phyloP scores from a whole-genome alignment of 2,888 invertebrate species.

The Caenorhabditis sp. region DNA sequence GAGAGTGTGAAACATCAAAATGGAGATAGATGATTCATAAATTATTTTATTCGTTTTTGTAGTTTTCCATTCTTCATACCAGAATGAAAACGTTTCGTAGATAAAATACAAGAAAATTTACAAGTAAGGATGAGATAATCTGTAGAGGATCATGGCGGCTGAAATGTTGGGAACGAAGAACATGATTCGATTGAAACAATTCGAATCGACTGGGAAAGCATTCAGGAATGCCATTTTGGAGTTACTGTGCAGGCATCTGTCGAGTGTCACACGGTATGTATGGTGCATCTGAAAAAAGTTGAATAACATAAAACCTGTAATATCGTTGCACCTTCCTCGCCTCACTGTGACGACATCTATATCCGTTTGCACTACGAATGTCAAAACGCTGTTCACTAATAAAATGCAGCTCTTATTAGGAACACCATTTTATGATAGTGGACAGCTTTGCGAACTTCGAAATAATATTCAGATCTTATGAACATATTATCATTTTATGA shows the following conservation, averaged over 20 bases:
- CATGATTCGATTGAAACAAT: constrained; percentile 53
- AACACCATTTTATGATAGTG: no score
- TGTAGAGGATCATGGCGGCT: constrained; percentile 58
- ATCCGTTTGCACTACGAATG: no score
- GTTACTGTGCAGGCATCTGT: constrained; percentile 58
- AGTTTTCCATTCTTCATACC: constrained; percentile 41
- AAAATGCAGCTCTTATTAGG: no score
- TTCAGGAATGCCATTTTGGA: constrained; percentile 51
- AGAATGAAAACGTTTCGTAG: constrained; percentile 25
- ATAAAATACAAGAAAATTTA: constrained; percentile 25
- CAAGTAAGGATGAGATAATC: constrained; percentile 57
- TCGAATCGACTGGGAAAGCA: constrained; percentile 56
- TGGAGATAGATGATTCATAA: constrained; percentile 3
- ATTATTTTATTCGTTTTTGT: constrained; percentile 41
- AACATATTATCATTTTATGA: no score
- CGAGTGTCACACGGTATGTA: constrained; percentile 60
- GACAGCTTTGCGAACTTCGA: no score
- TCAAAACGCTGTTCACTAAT: no score
- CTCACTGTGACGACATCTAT: no score
- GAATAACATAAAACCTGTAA: background rate
- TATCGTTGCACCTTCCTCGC: no score
- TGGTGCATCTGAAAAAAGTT: constrained; percentile 57
- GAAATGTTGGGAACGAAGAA: constrained; percentile 61
- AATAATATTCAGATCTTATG: no score
- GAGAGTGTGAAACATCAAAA: constrained; percentile 25